phyloP scores from a whole-genome alignment of 1,140 invertebrate genomes.

The Fragariocoptes setiger region DNA sequence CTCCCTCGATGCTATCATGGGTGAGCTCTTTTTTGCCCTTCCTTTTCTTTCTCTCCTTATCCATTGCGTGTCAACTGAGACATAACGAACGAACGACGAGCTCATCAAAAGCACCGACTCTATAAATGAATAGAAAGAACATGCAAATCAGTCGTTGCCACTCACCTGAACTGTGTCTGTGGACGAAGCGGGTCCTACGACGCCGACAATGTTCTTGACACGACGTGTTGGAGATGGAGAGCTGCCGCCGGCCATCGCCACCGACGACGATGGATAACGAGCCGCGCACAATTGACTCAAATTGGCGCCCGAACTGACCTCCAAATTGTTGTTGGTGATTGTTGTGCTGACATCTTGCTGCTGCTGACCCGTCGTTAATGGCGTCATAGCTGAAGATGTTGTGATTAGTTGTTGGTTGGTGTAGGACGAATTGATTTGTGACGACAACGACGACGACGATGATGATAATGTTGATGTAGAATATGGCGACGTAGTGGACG shows the following conservation, averaged over 20 bases:
- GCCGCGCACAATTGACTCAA: background rate
- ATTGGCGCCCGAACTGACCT: constrained; percentile 16
- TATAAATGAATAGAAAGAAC: background rate
- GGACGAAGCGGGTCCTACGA: constrained; percentile 34
- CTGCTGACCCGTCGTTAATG: background rate
- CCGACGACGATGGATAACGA: background rate
- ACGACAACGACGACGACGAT: constrained; percentile 3
- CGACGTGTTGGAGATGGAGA: constrained; percentile 14
- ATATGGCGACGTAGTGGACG: too few relatives aligned
- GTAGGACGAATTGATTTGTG: background rate
- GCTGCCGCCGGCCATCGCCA: constrained; percentile 4
- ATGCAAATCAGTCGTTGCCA: background rate
- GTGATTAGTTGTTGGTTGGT: too few relatives aligned
- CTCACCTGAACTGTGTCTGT: constrained; percentile 26
- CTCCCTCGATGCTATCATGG: background rate
- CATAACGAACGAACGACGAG: background rate
- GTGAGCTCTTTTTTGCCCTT: background rate
- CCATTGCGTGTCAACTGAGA: background rate
- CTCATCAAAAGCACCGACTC: background rate
- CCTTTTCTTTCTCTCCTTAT: background rate
- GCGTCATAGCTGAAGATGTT: too few relatives aligned
- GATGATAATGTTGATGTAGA: too few relatives aligned
- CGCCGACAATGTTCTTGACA: constrained; percentile 27
- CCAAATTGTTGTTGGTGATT: constrained; percentile 16
- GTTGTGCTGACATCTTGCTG: too few relatives aligned